Evolutionary conservation across 2,888 invertebrate genomes (phyloP).

Genomic region (Epirrhoe tristata): DNA sequence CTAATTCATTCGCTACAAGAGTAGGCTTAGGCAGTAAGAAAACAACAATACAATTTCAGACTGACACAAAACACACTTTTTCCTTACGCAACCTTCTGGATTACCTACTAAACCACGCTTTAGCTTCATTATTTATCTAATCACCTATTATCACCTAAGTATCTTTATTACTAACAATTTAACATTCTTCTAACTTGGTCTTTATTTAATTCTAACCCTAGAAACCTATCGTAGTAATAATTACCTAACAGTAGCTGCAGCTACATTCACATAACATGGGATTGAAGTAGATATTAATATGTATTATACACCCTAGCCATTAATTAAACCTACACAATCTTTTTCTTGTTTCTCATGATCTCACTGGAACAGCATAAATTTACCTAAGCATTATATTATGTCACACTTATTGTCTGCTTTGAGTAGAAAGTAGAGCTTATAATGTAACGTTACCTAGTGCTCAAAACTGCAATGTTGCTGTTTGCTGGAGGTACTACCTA

Average conservation of each 20-base stretch:
- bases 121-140: constrained; percentile 50
- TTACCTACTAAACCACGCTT: constrained; percentile 49
- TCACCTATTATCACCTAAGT: constrained; percentile 33
- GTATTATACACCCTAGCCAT: constrained; percentile 25
- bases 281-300: constrained; percentile 19
- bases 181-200: constrained; percentile 21
- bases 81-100: constrained; percentile 41
- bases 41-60: constrained; percentile 26
- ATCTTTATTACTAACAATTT: constrained; percentile 45
- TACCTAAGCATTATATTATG: too few relatives aligned
- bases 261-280: constrained; percentile 31
- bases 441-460: not conserved
- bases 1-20: constrained; percentile 3
- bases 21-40: not conserved
- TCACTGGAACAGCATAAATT: constrained; percentile 18
- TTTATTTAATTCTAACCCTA: not conserved
- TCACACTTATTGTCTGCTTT: not conserved
- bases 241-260: constrained; percentile 12
- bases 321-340: not conserved
- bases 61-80: constrained; percentile 42
- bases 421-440: not conserved
- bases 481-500: too few relatives aligned
- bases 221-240: not conserved
- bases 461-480: not conserved
- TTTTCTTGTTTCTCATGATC: constrained; percentile 14